phyloP scores from a whole-genome alignment of 1,140 invertebrate species.

The Gonatopus flavifemur region DNA sequence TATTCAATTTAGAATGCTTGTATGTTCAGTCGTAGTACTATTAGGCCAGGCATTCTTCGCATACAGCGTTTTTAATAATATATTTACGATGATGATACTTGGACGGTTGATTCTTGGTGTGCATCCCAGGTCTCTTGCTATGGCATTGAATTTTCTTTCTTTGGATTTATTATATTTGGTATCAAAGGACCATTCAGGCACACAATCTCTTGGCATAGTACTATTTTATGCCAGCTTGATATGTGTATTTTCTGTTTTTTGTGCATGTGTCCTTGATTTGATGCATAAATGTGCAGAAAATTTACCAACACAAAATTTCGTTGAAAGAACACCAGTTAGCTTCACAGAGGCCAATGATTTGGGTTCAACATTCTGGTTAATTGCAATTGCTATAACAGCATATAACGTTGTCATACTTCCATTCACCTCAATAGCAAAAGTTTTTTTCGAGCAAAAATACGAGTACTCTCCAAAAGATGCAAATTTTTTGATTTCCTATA shows the following conservation, averaged over 20 bases:
- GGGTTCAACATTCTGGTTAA: conserved; percentile 83
- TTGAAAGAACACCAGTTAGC: conserved; percentile 73
- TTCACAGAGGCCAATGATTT: conserved; percentile 86
- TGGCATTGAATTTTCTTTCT: conserved; percentile 91
- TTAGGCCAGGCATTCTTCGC: conserved; percentile 89
- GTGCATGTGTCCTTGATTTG: conserved; percentile 76
- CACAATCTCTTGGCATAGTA: conserved; percentile 76
- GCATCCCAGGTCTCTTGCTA: conserved; percentile 92
- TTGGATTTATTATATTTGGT: conserved; percentile 87
- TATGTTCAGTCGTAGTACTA: conserved; percentile 83
- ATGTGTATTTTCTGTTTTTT: conserved; percentile 81
- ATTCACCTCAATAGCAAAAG: conserved; percentile 90
- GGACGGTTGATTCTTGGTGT: conserved; percentile 96
- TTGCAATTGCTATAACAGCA: conserved; percentile 85
- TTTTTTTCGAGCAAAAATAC: conserved; percentile 89
- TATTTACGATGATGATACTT: conserved; percentile 89
- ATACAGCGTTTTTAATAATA: conserved; percentile 75
- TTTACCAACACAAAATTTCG: conserved; percentile 69
- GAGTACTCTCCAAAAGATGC: conserved; percentile 70
- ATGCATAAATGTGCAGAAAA: conserved; percentile 86
- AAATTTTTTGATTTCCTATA: conserved; percentile 82
- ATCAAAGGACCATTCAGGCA: conserved; percentile 67
- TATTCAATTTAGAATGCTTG: conserved; percentile 86
- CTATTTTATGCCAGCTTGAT: conserved; percentile 81
- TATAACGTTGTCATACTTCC: conserved; percentile 97